Evolutionary conservation across 2,888 invertebrate species (phyloP), one percentile per base, ranked within the genome.

Genomic region (Isoperla grammatica): DNA sequence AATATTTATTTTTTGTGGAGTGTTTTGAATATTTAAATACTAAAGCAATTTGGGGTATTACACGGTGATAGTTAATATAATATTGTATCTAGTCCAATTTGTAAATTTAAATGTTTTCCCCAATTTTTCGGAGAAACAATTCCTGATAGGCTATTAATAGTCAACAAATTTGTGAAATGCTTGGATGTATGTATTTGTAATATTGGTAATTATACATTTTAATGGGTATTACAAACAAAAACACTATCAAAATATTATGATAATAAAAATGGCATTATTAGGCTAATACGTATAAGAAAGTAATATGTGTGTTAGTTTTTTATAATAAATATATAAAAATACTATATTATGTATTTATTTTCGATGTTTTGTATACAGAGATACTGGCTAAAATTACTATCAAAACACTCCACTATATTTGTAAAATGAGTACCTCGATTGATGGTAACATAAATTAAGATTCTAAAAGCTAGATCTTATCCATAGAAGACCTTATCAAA

Each of bases 381-480:
- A 53, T 17, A 53, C 53, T 53, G 39, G 39, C 15, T 53, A 53
- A 53, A 53, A 53, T 53, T 53, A 53, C 53, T 15, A 53, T 53
- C 53, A 53, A 53, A 53, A 53, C 53, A 53, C 53, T 53, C 53
- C 53, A 53, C 53, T 53, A 53, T 53, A 53, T 53, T 53, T 53
- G 37, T 53, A 53, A 39, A 53, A 50, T 19, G 17, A 45, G 22
- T 46, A 22, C 46, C 20, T 46, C 15, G 19, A 45, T 15, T 8
- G 15, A 17, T 19, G 15, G 29, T 17, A 17, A 45, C 11, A 19
- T 9, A 45, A 45, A 45, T 45, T n/a, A 19, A 11, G 17, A 17
- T 45, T 45, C 45, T 13, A 13, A 19, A 17, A 19, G 45, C 29
- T 29, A 29, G 29, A 29, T 29, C 29, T 29, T 29, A 29, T 29